phyloP scores from a whole-genome alignment of 1,140 invertebrate genomes.

The Bombus superbus region DNA sequence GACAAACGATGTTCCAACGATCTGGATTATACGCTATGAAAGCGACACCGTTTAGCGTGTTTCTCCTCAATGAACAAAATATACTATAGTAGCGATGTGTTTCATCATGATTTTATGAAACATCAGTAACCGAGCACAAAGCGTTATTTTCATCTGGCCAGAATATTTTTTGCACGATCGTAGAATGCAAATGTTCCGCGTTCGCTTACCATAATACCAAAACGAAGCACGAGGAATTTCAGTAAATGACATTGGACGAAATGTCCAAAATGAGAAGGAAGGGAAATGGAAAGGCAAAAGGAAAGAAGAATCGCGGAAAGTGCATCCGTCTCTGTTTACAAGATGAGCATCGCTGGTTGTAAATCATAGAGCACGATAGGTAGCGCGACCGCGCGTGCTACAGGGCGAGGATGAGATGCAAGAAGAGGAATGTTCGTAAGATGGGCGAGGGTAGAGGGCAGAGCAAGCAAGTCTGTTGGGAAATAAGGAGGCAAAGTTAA shows the following conservation, averaged over 20 bases:
- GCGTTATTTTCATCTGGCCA: neutral
- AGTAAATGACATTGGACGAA: conserved; percentile 21
- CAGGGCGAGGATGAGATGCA: conserved; percentile 38
- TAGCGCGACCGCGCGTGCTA: conserved; percentile 60
- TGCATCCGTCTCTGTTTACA: conserved; percentile 71
- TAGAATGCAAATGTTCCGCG: neutral
- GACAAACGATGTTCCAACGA: neutral
- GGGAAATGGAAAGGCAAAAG: conserved; percentile 21
- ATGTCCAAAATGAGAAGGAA: conserved; percentile 17
- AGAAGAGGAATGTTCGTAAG: conserved; percentile 71
- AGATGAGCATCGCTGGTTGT: conserved; percentile 78
- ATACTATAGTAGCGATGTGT: neutral
- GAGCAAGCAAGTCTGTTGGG: conserved; percentile 77
- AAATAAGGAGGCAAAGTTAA: conserved; percentile 82
- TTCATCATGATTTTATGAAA: neutral
- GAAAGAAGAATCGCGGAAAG: conserved; percentile 51
- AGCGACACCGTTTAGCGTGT: neutral
- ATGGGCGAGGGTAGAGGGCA: conserved; percentile 52
- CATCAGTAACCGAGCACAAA: too few relatives aligned
- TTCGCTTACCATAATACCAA: neutral
- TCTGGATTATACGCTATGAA: neutral
- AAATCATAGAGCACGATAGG: conserved; percentile 76
- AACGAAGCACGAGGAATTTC: neutral
- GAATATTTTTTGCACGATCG: neutral
- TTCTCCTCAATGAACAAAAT: neutral